Base-by-base conservation (phyloP, 2,888 invertebrate genomes). In the Tridacna crocea region DNA sequence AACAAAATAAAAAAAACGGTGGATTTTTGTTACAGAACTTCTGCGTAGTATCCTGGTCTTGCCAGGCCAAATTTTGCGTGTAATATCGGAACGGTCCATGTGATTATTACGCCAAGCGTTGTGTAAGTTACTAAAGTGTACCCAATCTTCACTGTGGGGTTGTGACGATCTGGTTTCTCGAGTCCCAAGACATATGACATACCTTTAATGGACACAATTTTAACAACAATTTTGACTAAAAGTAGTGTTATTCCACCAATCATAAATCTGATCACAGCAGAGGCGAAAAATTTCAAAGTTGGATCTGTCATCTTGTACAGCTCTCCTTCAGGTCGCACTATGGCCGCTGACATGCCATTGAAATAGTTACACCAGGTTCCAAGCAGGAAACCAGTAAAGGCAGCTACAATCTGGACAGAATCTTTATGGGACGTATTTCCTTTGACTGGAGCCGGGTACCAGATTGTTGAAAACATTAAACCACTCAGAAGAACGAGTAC, bases 41-140 rank as follows among this genome's bases (percentile, higher is more conserved):
- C 92, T 58, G 72, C 70, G 68, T 89, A 92, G 73, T 87, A 88
- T 2, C 82, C 76, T 2, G 88, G 81, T 72, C 92, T 80, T n/a
- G 85, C 88, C 19, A 92, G 88, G 15, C 91, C 91, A 55, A 91
- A 85, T 72, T 82, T 79, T 15, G 79, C 79, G 66, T 88, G 89
- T 0, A 90, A 65, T 26, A 89, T 86, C 6, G 92, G 92, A 11
- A 89, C 86, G 6, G 89, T 79, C 81, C 88, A 89, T 15, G 79
- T 79, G 36, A 91, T 89, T 1, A 82, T 80, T 13, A 89, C 66
- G 0, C 92, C 92, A 1, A 91, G 48, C 46, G 79, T 66, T 66
- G 87, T 84, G 72, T 91, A 91, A 11, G 90, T 91, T 11, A 89
- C 85, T 76, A 91, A 90, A 65, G 89, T 90, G 78, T 90, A 91